Evolutionary conservation across 2,888 invertebrate genomes (phyloP), one percentile per base, ranked within the genome.

Genomic region (Chymomyza caudatula): DNA sequence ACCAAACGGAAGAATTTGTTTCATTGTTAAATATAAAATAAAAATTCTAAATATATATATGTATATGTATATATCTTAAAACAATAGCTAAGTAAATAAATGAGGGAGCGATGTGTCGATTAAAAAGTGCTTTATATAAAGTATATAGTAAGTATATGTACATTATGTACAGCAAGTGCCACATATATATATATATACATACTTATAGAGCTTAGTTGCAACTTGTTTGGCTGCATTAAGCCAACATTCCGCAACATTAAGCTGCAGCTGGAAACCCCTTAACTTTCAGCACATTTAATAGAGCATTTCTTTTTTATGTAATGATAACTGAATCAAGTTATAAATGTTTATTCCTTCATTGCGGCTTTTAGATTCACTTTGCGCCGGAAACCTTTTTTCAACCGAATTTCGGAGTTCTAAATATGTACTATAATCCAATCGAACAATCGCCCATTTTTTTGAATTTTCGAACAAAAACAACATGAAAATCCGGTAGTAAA

Each of bases 81-180:
- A 84, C 85, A 84, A 84, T 78, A 67, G 70, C 60, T 71, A 80
- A 77, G 85, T 74, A 85, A 84, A 80, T 78, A 85, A 80, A 78
- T 80, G 84, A 77, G 77, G 77, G 85, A 78, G 57, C 78, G 65
- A 69, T 67, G 76, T 76, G 72, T 73, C 77, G 77, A 78, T 73
- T 81, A 52, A 56, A 63, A n/a, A n/a, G n/a, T n/a, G n/a, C n/a
- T n/a, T n/a, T 23, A 25, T 37, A n/a, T 55, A 47, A 29, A 49
- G 6, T 4, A 37, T 11, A 37, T 8, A 37, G 13, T 25, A 55
- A 8, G 2, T 13, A 17, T 15, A 11, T 56, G 13, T 55, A 23
- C 51, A 52, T 17, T 59, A 44, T 56, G 51, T 65, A 44, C 44
- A 44, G 47, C 5, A n/a, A n/a, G n/a, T n/a, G n/a, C n/a, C n/a